Evolutionary conservation across 2,888 invertebrate genomes (phyloP), one percentile per base, ranked within the genome.

Genomic region (Pristionchus maxplancki): DNA sequence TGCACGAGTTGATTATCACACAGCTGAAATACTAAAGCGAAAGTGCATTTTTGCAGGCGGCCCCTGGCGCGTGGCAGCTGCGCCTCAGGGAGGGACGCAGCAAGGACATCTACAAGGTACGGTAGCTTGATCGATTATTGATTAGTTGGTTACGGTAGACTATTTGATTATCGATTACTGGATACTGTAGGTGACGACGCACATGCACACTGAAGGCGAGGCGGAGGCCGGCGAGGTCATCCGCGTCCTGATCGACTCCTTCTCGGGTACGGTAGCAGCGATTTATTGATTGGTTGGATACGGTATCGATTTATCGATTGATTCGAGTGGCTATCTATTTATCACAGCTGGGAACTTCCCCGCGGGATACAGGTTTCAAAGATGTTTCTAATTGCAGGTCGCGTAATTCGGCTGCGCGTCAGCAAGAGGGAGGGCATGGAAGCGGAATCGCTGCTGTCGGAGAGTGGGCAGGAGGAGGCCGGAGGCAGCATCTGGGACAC

Each of bases 11-110:
- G n/a, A n/a, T n/a, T n/a, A n/a, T n/a, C n/a, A n/a, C n/a, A n/a
- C n/a, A n/a, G n/a, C n/a, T n/a, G n/a, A n/a, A n/a, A n/a, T n/a
- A n/a, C n/a, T n/a, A n/a, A n/a, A n/a, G n/a, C n/a, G n/a, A n/a
- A n/a, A n/a, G n/a, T n/a, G n/a, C n/a, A n/a, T 9, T 24, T n/a
- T 82, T 89, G 88, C 89, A 92, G 95, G 99, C 99, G 0, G 98
- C 97, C 95, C 99, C 99, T 1, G 99, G 99, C 0, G 97, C 97
- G 17, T 99, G 99, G 99, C 96, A 97, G 37, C 95, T 99, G 89
- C 96, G 97, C 9, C 96, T 99, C 8, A 96, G 99, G 50, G 97
- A 98, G 82, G 99, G 99, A 11, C 96, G 98, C 91, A 99, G 98
- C 4, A 96, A 97, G 2, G 98, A 99, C 89, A 97, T 99, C 90